Conservation (phyloP, 2,797 vertebrate genomes). For the Hemitrygon akajei region DNA sequence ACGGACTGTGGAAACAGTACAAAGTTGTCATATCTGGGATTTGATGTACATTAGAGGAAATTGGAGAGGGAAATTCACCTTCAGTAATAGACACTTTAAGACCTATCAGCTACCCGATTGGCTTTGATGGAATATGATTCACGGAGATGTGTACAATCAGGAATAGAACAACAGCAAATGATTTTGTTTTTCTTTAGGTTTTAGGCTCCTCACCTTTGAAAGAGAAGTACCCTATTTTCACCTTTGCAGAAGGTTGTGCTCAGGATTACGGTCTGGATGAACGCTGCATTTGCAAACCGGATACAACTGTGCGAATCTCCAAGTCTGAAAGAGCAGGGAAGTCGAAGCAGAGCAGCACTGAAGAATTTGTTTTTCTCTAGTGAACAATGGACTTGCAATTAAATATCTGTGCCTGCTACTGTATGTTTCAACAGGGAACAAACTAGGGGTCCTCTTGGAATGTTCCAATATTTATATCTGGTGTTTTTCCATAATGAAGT, state of each 20-base stretch:
- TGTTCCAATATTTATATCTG: constrained; percentile 7
- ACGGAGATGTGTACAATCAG: too few relatives aligned
- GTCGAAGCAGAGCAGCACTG: constrained; percentile 61
- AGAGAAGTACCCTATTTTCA: constrained; percentile 85
- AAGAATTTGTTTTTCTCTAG: constrained; percentile 80
- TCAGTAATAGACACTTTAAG: too few relatives aligned
- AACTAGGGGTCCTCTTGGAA: background rate
- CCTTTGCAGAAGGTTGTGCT: constrained; percentile 73
- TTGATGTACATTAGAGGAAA: background rate
- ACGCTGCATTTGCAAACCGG: constrained; percentile 54
- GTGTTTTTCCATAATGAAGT: background rate
- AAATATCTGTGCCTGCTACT: constrained; percentile 2
- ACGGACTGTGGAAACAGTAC: background rate
- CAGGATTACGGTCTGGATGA: constrained; percentile 74
- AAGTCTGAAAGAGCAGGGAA: constrained; percentile 49
- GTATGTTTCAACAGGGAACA: background rate
- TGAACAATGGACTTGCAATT: constrained; percentile 1
- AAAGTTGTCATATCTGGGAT: background rate
- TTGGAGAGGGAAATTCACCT: background rate
- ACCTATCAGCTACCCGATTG: too few relatives aligned
- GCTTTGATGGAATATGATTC: too few relatives aligned
- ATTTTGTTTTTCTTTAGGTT: constrained; percentile 54
- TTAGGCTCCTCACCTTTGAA: constrained; percentile 60
- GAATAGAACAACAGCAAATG: background rate
- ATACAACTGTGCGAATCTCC: constrained; percentile 54